These are phyloP conservation scores for Epirrhoe tristata DNA, from an alignment of 2,888 invertebrate species.

Conservation along the genomic window DNA sequence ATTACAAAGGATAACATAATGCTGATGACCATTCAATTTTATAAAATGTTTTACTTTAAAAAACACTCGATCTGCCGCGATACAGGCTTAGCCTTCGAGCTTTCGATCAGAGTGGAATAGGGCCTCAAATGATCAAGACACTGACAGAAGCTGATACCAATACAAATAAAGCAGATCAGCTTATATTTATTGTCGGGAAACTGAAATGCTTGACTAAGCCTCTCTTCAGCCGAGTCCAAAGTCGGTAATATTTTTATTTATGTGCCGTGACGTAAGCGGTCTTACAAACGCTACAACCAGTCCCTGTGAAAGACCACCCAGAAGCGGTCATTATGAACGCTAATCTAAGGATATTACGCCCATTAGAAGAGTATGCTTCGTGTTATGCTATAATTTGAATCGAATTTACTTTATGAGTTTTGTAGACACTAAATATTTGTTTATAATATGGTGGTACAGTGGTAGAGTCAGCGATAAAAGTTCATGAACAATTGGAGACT, in stretches of 20 bases:
- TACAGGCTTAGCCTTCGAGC: no score
- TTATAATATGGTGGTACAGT: not conserved
- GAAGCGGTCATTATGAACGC: slow-evolving; percentile 42
- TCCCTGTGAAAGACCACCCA: slow-evolving; percentile 57
- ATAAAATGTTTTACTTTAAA: no score
- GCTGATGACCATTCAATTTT: no score
- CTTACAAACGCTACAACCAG: slow-evolving; percentile 15
- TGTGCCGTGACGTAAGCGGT: slow-evolving; percentile 3
- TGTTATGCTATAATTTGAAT: slow-evolving; percentile 34
- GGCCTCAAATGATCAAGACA: no score
- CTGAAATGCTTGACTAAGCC: not conserved
- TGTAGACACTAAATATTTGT: not conserved
- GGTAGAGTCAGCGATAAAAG: not conserved
- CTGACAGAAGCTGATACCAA: no score
- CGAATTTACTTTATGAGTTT: slow-evolving; percentile 16
- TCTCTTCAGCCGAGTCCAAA: not conserved
- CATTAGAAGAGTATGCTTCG: slow-evolving; percentile 51
- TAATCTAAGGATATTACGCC: slow-evolving; percentile 54
- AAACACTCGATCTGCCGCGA: no score
- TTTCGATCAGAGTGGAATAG: no score
- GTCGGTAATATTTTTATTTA: not conserved
- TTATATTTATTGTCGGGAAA: no score
- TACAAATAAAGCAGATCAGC: no score
- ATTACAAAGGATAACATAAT: no score
- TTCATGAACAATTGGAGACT: not conserved